A percentile compares a stretch with the other conserved stretches of the same genome.
These are phyloP conservation scores for Netelia virgata DNA, from an alignment of 2,888 invertebrate species.

Conservation along the genomic window DNA sequence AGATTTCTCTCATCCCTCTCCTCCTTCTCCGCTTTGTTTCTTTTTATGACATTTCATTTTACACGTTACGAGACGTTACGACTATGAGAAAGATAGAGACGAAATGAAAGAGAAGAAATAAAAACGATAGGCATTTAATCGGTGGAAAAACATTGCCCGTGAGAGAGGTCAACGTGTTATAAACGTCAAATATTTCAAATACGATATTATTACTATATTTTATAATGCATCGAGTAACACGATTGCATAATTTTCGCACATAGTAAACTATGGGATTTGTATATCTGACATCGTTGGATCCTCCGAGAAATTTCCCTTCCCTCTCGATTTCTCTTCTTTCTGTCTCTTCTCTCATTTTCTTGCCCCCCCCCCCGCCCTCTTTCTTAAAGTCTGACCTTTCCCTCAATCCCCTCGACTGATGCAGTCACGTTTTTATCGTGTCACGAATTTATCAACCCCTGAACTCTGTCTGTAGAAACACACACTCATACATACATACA, in stretches of 20 bases:
- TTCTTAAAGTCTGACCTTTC: slow-evolving; percentile 53
- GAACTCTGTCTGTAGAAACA: slow-evolving; percentile 58
- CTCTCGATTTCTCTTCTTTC: slow-evolving; percentile 32
- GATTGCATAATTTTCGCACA: slow-evolving; percentile 62
- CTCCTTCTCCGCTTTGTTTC: no score
- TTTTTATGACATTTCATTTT: no score
- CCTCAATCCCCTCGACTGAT: slow-evolving; percentile 60
- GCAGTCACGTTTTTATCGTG: slow-evolving; percentile 73
- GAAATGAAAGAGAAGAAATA: not conserved
- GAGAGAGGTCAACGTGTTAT: slow-evolving; percentile 38
- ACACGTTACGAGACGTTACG: no score
- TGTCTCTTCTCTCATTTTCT: slow-evolving; percentile 32
- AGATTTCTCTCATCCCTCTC: no score
- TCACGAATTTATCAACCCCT: slow-evolving; percentile 72
- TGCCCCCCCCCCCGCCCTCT: slow-evolving; percentile 42
- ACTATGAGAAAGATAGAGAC: not conserved
- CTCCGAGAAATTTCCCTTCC: slow-evolving; percentile 58
- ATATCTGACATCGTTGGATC: slow-evolving; percentile 57
- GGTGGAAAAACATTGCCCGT: slow-evolving; percentile 13
- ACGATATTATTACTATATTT: slow-evolving; percentile 36
- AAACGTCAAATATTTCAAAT: slow-evolving; percentile 34
- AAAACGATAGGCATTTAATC: slow-evolving; percentile 9
- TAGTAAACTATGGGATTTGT: slow-evolving; percentile 54
- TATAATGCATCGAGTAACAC: slow-evolving; percentile 29
- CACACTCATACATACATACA: slow-evolving; percentile 32